These are phyloP conservation scores for Bombus superbus DNA, from an alignment of 1,140 invertebrate species.

Conservation along the genomic window DNA sequence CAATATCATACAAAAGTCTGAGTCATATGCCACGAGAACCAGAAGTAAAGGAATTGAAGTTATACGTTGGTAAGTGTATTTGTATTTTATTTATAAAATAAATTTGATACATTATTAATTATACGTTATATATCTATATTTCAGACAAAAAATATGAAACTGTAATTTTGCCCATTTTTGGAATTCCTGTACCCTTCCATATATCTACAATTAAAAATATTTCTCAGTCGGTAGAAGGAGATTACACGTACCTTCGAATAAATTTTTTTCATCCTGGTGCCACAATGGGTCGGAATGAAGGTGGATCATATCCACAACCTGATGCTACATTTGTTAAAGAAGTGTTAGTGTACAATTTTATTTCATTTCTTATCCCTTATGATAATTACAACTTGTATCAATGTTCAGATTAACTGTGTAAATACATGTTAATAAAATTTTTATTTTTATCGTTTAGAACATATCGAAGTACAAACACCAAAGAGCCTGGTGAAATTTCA, in stretches of 20 bases:
- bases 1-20: constrained; percentile 96
- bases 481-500: constrained; percentile 98
- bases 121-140: constrained; percentile 20
- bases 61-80: constrained; percentile 93
- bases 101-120: background rate
- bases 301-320: constrained; percentile 94
- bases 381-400: background rate
- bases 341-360: constrained; percentile 88
- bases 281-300: constrained; percentile 96
- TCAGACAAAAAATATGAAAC: constrained; percentile 98
- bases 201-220: constrained; percentile 99
- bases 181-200: constrained; percentile 98
- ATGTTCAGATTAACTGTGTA: background rate
- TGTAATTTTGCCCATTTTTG: constrained; percentile 98
- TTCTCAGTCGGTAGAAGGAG: constrained; percentile 98
- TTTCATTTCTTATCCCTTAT: constrained; percentile 3
- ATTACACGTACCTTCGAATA: constrained; percentile 99
- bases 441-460: constrained; percentile 85
- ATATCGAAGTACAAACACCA: constrained; percentile 98
- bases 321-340: constrained; percentile 99
- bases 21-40: constrained; percentile 96
- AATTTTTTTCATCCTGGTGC: constrained; percentile 99
- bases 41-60: constrained; percentile 96
- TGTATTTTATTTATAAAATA: background rate
- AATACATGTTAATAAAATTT: background rate